These are phyloP conservation scores for Tenthredo scrophulariae DNA, from an alignment of 2,888 invertebrate genomes.

Conservation along the genomic window DNA sequence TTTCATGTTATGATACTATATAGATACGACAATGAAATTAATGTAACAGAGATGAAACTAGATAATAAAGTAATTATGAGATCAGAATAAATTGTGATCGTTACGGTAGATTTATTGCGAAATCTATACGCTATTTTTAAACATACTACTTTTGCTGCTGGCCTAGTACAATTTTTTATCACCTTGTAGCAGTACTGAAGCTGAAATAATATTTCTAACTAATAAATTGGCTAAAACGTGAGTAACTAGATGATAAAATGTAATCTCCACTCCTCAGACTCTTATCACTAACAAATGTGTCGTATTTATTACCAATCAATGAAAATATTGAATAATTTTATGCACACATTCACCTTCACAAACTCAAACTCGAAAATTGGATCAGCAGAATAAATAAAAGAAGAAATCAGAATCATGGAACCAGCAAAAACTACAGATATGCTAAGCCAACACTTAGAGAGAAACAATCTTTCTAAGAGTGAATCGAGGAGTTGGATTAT, in stretches of 20 bases:
- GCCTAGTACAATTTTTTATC: slow-evolving; percentile 11
- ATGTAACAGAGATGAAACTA: neutral
- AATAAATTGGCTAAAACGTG: neutral
- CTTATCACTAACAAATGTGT: neutral
- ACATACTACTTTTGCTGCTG: neutral
- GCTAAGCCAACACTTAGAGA: slow-evolving; percentile 64
- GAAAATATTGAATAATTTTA: neutral
- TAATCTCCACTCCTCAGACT: neutral
- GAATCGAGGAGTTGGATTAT: slow-evolving; percentile 81
- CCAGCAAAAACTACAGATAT: slow-evolving; percentile 61
- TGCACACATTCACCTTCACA: neutral
- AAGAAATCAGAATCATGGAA: slow-evolving; percentile 55
- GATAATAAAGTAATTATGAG: neutral
- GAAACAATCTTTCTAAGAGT: slow-evolving; percentile 58
- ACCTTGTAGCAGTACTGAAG: neutral
- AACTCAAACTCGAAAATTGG: neutral
- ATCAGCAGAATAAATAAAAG: neutral
- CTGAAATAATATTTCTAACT: neutral
- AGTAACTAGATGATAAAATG: neutral
- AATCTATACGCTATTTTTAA: slow-evolving; percentile 41
- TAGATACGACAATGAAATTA: neutral
- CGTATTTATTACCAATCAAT: neutral
- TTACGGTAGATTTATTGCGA: slow-evolving; percentile 28
- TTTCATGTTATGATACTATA: neutral
- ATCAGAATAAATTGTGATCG: neutral